Base-by-base conservation (phyloP, 2,888 invertebrate species). In the Agrypnus murinus region DNA sequence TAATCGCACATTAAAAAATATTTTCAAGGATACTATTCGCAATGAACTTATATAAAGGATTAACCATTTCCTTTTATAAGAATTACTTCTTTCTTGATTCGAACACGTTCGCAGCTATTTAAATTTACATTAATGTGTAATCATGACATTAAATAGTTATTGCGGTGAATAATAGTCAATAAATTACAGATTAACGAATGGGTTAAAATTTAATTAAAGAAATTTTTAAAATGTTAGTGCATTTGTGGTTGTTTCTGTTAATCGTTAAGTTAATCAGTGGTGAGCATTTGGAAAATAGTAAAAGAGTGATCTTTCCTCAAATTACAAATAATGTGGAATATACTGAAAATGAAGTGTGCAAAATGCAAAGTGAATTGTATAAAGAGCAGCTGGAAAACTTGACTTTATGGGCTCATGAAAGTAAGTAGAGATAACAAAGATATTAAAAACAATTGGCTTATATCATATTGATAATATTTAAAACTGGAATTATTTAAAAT, bases 331-430 rank as follows among this genome's bases (percentile, higher is more conserved):
- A 75, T 6, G 74, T 77, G 45, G 73, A 79, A 32, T 71, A 76
- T 19, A 74, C 79, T 38, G 70, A 76, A 70, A 80, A 82, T 68
- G 66, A 74, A 63, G 57, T 81, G 19, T 83, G 83, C 63, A 74
- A 74, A 64, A 77, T 78, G n/a, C 80, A 83, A 32, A 81, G 79
- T 65, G 60, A 77, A 59, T 64, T 79, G 59, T 82, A 81, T 64
- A 57, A 77, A 31, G 78, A 80, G 15, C 75, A 78, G 67, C 74
- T 89, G 75, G 87, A 87, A 76, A 89, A 89, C 77, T 87, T 87
- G 66, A 89, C 88, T 1, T 77, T 89, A 12, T 89, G 89, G 89
- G 88, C 89, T 0, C 87, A 88, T 74, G 88, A 89, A 87, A 86
- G 89, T 89, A 81, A 86, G 88, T 86, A 36, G 32, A n/a, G n/a